These are phyloP conservation scores for Coracias cyanogaster DNA, from an alignment of 2,797 vertebrate genomes.

Conservation along the genomic window DNA sequence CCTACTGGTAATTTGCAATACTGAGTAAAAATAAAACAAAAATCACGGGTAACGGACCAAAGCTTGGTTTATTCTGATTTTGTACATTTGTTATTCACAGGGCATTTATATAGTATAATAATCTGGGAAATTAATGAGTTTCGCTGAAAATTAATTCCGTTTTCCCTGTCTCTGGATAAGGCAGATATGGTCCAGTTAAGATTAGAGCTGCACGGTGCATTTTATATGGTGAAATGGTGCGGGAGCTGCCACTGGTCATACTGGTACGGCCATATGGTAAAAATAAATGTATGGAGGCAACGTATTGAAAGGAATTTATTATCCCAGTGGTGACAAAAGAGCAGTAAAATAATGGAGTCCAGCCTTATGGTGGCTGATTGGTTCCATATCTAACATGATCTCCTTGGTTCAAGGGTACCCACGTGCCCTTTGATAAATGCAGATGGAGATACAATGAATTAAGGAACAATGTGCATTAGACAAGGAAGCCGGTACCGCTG, in stretches of 20 bases:
- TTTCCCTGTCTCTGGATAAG: not conserved
- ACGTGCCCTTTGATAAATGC: not conserved
- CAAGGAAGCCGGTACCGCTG: rapidly evolving
- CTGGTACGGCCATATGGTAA: not conserved
- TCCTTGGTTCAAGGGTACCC: not conserved
- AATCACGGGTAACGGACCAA: rapidly evolving
- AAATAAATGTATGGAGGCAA: not conserved
- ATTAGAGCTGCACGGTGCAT: rapidly evolving
- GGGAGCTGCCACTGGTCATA: not conserved
- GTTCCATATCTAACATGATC: not conserved
- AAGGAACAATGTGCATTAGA: not conserved
- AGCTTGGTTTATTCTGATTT: not conserved
- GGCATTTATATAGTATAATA: not conserved
- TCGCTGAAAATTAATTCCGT: not conserved
- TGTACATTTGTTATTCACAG: not conserved
- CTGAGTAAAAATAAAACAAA: not conserved
- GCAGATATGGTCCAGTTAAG: not conserved
- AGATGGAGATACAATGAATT: not conserved
- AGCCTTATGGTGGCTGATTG: not conserved
- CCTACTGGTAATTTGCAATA: not conserved
- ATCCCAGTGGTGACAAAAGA: not conserved
- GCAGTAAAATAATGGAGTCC: not conserved
- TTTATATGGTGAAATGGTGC: rapidly evolving
- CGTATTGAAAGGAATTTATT: not conserved
- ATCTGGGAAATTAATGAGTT: not conserved